These are phyloP conservation scores for Perodicticus potto DNA, from an alignment of 2,797 vertebrate genomes.

Conservation along the genomic window DNA sequence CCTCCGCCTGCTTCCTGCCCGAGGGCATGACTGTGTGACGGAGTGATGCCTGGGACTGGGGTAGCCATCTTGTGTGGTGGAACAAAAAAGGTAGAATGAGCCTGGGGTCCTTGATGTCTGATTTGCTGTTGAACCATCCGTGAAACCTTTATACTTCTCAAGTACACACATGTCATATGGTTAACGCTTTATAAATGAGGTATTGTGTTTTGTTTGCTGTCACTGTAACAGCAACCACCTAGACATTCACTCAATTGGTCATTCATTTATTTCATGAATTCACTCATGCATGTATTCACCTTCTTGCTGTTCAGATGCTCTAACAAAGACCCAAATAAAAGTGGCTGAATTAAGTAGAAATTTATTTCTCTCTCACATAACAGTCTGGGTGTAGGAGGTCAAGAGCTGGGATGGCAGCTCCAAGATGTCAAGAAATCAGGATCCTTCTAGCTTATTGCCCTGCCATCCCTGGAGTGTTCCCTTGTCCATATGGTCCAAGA, in stretches of 20 bases:
- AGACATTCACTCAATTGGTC: background rate
- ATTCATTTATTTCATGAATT: background rate
- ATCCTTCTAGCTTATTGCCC: background rate
- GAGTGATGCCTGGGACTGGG: background rate
- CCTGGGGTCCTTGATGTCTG: background rate
- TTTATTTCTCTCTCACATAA: background rate
- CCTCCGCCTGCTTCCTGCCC: background rate
- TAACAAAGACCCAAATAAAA: background rate
- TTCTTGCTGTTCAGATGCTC: background rate
- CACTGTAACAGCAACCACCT: background rate
- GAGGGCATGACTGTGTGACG: background rate
- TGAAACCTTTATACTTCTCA: background rate
- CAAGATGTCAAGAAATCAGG: background rate
- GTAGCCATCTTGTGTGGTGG: background rate
- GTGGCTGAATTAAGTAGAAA: constrained; percentile 13
- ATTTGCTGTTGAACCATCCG: background rate
- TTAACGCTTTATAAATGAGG: background rate
- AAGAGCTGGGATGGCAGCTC: background rate
- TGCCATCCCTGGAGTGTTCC: background rate
- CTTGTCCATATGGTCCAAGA: background rate
- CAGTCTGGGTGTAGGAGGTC: background rate
- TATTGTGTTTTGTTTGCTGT: background rate
- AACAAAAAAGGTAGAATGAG: background rate
- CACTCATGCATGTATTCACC: background rate
- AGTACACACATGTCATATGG: background rate